Percentiles rank a stretch among this genome's conserved stretches.
phyloP scores from a whole-genome alignment of 2,888 invertebrate genomes.

The Brachyptera risi region DNA sequence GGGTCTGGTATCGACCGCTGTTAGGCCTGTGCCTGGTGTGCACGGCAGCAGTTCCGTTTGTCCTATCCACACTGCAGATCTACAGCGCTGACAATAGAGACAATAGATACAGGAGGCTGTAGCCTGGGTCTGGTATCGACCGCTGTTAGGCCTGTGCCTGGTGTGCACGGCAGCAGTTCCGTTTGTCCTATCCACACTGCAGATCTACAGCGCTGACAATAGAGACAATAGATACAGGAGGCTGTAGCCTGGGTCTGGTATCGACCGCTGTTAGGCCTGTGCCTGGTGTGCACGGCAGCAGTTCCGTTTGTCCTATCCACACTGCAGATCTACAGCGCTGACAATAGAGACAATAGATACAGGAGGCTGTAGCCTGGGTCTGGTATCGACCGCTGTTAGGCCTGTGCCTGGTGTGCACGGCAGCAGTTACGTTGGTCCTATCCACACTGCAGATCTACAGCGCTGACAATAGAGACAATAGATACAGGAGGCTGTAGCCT shows the following conservation, averaged over 20 bases:
- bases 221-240: not conserved
- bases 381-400: too few species aligned
- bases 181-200: constrained; percentile 42
- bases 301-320: constrained; percentile 44
- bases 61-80: constrained; percentile 40
- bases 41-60: constrained; percentile 43
- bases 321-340: constrained; percentile 29
- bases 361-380: too few species aligned
- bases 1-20: constrained; percentile 47
- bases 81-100: constrained; percentile 10
- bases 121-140: constrained; percentile 48
- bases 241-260: too few species aligned
- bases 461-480: too few species aligned
- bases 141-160: constrained; percentile 44
- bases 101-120: too few species aligned
- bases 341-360: not conserved
- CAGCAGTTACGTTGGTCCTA: too few species aligned
- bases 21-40: constrained; percentile 44
- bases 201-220: constrained; percentile 13
- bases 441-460: too few species aligned
- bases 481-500: too few species aligned
- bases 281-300: constrained; percentile 42
- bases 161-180: constrained; percentile 43
- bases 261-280: constrained; percentile 45
- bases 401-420: too few species aligned